phyloP scores from a whole-genome alignment of 2,888 invertebrate species.

The Drosophila macrospina region DNA sequence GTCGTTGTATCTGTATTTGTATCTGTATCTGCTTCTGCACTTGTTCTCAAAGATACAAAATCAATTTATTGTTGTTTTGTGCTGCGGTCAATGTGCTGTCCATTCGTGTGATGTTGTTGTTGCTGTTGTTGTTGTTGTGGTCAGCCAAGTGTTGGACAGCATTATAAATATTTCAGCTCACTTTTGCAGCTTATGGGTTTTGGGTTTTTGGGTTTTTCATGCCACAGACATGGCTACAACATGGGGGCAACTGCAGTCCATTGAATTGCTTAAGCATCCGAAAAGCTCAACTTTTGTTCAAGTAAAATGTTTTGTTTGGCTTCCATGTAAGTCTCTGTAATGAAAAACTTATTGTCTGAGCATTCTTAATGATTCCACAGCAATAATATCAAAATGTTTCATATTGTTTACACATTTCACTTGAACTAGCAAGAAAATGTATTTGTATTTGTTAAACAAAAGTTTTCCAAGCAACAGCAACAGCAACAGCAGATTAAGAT shows the following conservation, averaged over 20 bases:
- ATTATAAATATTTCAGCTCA: conserved; percentile 77
- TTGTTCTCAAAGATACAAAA: conserved; percentile 65
- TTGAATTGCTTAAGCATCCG: conserved; percentile 70
- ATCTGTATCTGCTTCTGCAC: conserved; percentile 31
- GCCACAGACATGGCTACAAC: neutral
- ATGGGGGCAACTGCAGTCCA: conserved; percentile 51
- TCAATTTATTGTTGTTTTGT: conserved; percentile 70
- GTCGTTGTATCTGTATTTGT: conserved; percentile 7
- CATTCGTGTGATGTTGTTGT: conserved; percentile 23
- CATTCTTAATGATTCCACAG: conserved; percentile 35
- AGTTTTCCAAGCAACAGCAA: neutral
- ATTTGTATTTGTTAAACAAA: conserved; percentile 1
- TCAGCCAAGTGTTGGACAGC: conserved; percentile 76
- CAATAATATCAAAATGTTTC: conserved; percentile 11
- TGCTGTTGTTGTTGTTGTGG: conserved; percentile 59
- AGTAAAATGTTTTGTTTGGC: conserved; percentile 34
- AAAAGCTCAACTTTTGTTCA: conserved; percentile 56
- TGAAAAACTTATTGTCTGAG: conserved; percentile 38
- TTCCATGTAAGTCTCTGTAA: conserved; percentile 43
- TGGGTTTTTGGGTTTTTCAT: conserved; percentile 25
- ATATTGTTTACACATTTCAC: conserved; percentile 6
- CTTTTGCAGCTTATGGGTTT: conserved; percentile 65
- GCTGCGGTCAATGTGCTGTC: conserved; percentile 49
- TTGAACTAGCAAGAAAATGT: conserved; percentile 7
- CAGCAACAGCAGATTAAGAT: neutral